These are phyloP conservation scores for Chrysocyon brachyurus DNA, from an alignment of 2,797 vertebrate species.

Conservation along the genomic window DNA sequence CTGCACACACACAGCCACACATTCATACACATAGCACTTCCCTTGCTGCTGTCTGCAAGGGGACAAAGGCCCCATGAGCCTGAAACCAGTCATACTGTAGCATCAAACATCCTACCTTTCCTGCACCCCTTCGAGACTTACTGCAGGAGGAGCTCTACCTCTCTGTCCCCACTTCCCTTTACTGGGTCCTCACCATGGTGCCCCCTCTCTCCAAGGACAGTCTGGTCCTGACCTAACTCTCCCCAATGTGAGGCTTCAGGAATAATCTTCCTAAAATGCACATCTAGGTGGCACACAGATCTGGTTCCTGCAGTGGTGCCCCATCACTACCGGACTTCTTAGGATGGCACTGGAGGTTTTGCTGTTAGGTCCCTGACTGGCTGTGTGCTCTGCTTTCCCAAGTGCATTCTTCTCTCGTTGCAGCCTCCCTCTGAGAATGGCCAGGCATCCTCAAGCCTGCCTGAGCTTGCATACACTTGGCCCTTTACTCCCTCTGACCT, in stretches of 20 bases:
- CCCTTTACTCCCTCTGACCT: not conserved
- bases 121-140: not conserved
- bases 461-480: not conserved
- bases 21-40: not conserved
- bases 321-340: not conserved
- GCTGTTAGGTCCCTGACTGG: not conserved
- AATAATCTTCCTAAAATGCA: conserved; percentile 42
- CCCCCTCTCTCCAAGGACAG: not conserved
- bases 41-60: not conserved
- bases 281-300: not conserved
- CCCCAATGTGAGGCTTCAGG: not conserved
- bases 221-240: not conserved
- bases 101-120: not conserved
- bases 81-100: not conserved
- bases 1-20: not conserved
- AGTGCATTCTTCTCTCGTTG: not conserved
- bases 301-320: not conserved
- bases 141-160: not conserved
- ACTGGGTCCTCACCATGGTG: not conserved
- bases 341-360: not conserved
- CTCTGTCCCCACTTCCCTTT: not conserved
- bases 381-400: not conserved
- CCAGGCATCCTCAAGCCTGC: not conserved
- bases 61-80: not conserved
- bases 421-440: not conserved